Conservation (phyloP, 2,797 vertebrate species). For the Acridotheres tristis region DNA sequence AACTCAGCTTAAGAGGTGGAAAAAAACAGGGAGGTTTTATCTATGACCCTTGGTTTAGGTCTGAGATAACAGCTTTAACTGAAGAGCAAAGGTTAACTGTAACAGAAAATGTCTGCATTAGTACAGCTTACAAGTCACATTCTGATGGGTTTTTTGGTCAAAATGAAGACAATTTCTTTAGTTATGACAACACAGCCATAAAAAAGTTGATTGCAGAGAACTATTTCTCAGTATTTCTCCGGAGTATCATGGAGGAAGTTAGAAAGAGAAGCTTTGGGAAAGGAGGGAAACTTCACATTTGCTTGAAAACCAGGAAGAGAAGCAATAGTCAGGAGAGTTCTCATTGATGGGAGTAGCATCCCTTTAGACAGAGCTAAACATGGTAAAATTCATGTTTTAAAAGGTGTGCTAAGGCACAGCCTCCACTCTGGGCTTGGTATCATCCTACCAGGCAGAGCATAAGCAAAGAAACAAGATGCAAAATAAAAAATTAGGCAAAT, state of each 20-base stretch:
- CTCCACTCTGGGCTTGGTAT: not conserved
- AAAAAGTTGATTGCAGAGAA: not conserved
- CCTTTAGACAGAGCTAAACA: not conserved
- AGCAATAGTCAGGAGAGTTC: not conserved
- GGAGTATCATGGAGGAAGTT: not conserved
- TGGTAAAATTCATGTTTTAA: not conserved
- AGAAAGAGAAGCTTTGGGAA: not conserved
- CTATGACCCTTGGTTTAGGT: conserved; percentile 66
- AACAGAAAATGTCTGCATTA: conserved; percentile 30
- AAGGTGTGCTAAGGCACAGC: not conserved
- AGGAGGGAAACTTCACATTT: not conserved
- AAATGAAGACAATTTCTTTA: not conserved
- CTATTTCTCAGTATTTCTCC: not conserved
- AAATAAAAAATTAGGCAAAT: not conserved
- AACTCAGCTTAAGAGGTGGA: conserved; percentile 22
- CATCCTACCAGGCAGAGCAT: not conserved
- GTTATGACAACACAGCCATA: not conserved
- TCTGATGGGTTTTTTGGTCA: not conserved
- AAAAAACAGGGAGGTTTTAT: conserved; percentile 54
- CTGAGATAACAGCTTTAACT: conserved; percentile 62
- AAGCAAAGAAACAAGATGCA: not conserved
- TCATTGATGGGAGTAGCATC: not conserved
- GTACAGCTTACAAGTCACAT: not conserved
- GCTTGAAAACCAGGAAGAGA: not conserved
- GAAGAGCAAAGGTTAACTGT: conserved; percentile 70